Percentiles rank a stretch among this genome's conserved stretches.
Evolutionary conservation across 2,797 vertebrate genomes (phyloP).

Genomic region (Helostoma temminkii): DNA sequence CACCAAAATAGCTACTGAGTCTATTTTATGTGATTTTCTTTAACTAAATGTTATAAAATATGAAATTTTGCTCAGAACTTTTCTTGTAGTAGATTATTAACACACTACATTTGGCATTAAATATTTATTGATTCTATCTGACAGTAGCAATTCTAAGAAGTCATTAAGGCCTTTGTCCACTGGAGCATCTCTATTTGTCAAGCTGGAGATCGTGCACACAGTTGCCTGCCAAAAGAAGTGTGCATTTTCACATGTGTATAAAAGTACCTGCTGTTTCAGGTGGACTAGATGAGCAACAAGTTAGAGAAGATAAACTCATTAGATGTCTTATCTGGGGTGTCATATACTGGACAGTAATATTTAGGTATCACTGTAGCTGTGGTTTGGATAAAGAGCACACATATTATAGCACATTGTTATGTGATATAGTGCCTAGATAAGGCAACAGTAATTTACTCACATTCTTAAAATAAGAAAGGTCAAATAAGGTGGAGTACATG

Average conservation of each 20-base stretch:
- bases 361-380: constrained; percentile 3
- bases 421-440: constrained; percentile 2
- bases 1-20: background rate
- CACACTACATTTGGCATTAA: no score
- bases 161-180: no score
- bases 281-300: background rate
- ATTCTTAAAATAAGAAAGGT: constrained; percentile 25
- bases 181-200: no score
- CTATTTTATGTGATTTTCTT: background rate
- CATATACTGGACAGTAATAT: background rate
- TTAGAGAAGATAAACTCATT: background rate
- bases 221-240: no score
- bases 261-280: background rate
- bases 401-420: constrained; percentile 36
- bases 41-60: no score
- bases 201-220: no score
- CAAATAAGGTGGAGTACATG: background rate
- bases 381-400: constrained; percentile 11
- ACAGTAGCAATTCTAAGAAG: no score
- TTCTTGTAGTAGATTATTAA: no score
- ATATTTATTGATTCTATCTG: background rate
- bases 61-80: no score
- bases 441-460: background rate
- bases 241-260: background rate
- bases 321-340: no score